These are phyloP conservation scores for Stichodactyla mertensii DNA, from an alignment of 64 coral and sea anemone genomes.

Conservation along the genomic window DNA sequence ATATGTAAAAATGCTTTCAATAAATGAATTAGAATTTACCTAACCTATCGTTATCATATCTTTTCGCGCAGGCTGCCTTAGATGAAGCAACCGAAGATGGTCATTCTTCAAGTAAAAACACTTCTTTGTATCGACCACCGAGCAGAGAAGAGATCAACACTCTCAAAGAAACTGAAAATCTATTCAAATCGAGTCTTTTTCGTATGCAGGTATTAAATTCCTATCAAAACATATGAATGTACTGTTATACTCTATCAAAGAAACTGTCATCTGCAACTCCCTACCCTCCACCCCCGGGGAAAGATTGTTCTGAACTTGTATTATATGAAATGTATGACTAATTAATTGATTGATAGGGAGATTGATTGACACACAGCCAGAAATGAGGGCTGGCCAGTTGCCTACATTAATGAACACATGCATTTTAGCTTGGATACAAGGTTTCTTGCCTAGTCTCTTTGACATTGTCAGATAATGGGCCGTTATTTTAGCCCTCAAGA, in stretches of 20 bases:
- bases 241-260: neutral
- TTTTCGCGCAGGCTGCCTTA: neutral
- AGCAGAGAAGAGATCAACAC: conserved; percentile 73
- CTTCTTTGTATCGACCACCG: conserved; percentile 67
- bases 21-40: neutral
- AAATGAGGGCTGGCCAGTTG: too few species aligned
- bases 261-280: too few species aligned
- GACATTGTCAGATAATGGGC: too few species aligned
- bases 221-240: neutral
- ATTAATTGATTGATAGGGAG: neutral
- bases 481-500: too few species aligned
- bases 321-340: neutral
- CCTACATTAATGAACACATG: too few species aligned
- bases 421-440: too few species aligned
- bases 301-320: too few species aligned
- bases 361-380: neutral
- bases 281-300: too few species aligned
- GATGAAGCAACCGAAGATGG: neutral
- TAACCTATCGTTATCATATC: neutral
- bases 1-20: neutral
- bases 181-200: conserved; percentile 88
- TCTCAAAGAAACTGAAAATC: conserved; percentile 84
- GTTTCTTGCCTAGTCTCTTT: too few species aligned
- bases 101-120: neutral
- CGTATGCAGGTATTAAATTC: conserved; percentile 71